Conservation (phyloP, 2,797 vertebrate genomes). For the Phyllotis vaccarum region DNA sequence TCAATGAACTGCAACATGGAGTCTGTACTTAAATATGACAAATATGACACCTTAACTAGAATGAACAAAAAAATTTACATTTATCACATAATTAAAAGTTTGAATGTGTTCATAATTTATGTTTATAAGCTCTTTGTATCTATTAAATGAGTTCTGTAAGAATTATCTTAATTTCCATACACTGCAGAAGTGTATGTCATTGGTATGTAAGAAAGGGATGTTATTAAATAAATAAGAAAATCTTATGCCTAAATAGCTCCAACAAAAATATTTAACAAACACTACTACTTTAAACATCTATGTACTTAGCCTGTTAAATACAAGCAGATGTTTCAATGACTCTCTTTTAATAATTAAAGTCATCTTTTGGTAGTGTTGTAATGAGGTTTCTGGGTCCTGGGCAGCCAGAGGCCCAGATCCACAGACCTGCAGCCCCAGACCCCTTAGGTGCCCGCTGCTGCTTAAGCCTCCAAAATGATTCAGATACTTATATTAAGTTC, state of each 20-base stretch:
- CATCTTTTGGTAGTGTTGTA: background rate
- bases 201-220: background rate
- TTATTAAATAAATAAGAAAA: conserved; percentile 58
- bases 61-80: too few species aligned
- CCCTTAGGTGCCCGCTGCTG: too few species aligned
- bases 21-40: background rate
- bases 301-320: background rate
- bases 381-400: too few species aligned
- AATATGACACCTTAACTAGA: background rate
- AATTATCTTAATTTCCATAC: background rate
- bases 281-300: background rate
- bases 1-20: background rate
- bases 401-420: too few species aligned
- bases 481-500: too few species aligned
- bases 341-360: background rate
- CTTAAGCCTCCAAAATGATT: too few species aligned
- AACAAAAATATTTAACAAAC: conserved; percentile 16
- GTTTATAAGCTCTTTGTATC: background rate
- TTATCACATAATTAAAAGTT: background rate
- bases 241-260: background rate
- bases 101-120: background rate
- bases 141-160: background rate
- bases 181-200: background rate
- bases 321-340: background rate
- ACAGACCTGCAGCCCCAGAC: too few species aligned